A percentile compares a stretch with the other conserved stretches of the same genome.
Conservation (phyloP, 1,140 invertebrate genomes). For the Zaprionus davidi region DNA sequence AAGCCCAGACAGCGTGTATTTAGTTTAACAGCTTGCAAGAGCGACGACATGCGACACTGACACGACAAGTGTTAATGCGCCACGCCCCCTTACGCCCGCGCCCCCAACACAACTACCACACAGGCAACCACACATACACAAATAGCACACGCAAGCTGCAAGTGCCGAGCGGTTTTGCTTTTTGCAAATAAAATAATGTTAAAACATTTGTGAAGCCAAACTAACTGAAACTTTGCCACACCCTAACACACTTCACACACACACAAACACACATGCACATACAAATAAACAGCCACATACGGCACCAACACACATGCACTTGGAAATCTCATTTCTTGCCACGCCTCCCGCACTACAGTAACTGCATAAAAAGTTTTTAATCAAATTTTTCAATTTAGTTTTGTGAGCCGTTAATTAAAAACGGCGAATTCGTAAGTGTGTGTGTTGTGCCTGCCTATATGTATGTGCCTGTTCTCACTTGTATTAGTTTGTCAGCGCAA, state of each 20-base stretch:
- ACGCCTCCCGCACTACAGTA: constrained; percentile 14
- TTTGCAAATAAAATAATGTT: constrained; percentile 78
- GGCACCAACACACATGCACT: constrained; percentile 50
- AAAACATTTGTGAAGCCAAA: constrained; percentile 79
- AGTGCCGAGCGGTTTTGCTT: constrained; percentile 43
- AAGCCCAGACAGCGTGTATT: constrained; percentile 75
- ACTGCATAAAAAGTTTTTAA: constrained; percentile 72
- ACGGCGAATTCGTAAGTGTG: constrained; percentile 33
- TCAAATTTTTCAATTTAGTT: constrained; percentile 82
- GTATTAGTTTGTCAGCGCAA: constrained; percentile 28
- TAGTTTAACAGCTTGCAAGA: constrained; percentile 76
- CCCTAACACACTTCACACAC: constrained; percentile 33
- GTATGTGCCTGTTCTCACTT: neutral
- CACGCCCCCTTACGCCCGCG: constrained; percentile 51
- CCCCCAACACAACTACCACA: constrained; percentile 9
- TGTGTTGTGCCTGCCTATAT: neutral
- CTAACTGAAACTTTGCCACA: constrained; percentile 72
- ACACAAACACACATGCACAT: constrained; percentile 8
- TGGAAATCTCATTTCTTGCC: constrained; percentile 75
- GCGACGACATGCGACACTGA: constrained; percentile 79
- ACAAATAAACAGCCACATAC: constrained; percentile 12
- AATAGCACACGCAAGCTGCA: constrained; percentile 11
- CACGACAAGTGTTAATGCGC: constrained; percentile 80
- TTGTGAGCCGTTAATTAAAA: constrained; percentile 78
- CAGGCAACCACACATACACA: constrained; percentile 8